Evolutionary conservation across 2,888 invertebrate genomes (phyloP), one percentile per base, ranked within the genome.

Genomic region (Drosophila anomalipes): DNA sequence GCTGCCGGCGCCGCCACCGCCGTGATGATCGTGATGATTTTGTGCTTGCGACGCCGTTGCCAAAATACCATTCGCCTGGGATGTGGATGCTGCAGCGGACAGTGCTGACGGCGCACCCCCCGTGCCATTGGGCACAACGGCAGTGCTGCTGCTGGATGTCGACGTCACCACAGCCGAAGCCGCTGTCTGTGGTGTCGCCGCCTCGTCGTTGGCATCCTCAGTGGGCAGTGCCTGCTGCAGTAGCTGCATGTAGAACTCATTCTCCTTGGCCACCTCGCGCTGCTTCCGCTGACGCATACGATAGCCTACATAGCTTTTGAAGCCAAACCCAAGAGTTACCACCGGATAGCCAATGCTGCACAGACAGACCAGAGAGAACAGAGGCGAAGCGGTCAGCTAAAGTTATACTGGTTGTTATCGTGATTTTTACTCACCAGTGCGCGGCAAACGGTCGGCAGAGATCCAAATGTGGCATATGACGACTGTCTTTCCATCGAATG

Each of bases 371-470:
- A 14, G n/a, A 32, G 52, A 3, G n/a, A 19, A 10, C 22, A 35
- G 35, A 16, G 16, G 10, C 12, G 9, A 30, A 22, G 9, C 19
- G 4, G 6, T 63, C 10, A 61, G 28, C 3, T 28, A 6, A 14
- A 4, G 22, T 1, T 22, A 12, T n/a, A 35, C 4, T 28, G n/a
- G 14, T 37, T 19, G 4, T 19, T 19, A 19, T 5, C 12, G 16
- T 5, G 9, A 3, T 9, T 16, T 4, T 6, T 26, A 61, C 95
- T 94, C 95, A 97, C 96, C 98, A 98, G 94, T 99, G 98, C 82
- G 99, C 98, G 87, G 99, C 99, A 94, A 99, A 98, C 83, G 99
- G 99, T 93, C 98, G 95, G 94, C 98, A 98, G 89, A 98, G 95
- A 94, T 98, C 98, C 92, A 98, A 95, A 93, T 97, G 97, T 74